A percentile compares a stretch with the other conserved stretches of the same genome.
These are phyloP conservation scores for Monodelphis domestica DNA, from an alignment of 2,797 vertebrate genomes.

Conservation along the genomic window DNA sequence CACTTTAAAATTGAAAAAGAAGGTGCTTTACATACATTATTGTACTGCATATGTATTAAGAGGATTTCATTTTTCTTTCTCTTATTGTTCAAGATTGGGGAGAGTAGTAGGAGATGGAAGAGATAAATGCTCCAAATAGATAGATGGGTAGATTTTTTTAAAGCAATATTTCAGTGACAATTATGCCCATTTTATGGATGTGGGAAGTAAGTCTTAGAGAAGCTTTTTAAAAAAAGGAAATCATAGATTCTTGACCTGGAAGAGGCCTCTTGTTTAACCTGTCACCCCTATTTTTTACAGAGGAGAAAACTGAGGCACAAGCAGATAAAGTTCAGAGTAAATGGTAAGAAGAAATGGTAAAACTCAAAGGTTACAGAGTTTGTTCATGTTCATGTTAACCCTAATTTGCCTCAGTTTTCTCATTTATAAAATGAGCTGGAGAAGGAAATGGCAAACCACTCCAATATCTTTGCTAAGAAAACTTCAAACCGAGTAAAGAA, in stretches of 20 bases:
- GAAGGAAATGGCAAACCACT: no score
- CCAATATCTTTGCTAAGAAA: no score
- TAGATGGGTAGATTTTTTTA: neutral
- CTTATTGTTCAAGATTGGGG: neutral
- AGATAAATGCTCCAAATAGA: neutral
- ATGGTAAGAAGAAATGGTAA: neutral
- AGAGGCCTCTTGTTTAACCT: neutral
- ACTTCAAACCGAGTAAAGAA: no score
- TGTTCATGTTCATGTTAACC: no score
- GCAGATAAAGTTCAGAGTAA: neutral
- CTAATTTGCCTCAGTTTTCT: no score
- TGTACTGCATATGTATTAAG: neutral
- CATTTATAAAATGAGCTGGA: no score
- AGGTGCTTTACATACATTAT: neutral
- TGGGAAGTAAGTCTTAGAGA: neutral
- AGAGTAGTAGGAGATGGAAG: neutral
- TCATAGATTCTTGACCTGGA: constrained; percentile 16
- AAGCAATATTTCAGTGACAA: neutral
- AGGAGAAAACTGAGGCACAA: neutral
- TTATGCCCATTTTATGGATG: neutral
- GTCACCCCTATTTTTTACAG: neutral
- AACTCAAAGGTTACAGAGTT: neutral
- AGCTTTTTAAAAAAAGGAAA: constrained; percentile 17
- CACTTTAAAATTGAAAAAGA: neutral
- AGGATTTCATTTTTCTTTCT: neutral